These are phyloP conservation scores for Caenorhabditis panamensis DNA, from an alignment of 2,888 invertebrate species.

Conservation along the genomic window DNA sequence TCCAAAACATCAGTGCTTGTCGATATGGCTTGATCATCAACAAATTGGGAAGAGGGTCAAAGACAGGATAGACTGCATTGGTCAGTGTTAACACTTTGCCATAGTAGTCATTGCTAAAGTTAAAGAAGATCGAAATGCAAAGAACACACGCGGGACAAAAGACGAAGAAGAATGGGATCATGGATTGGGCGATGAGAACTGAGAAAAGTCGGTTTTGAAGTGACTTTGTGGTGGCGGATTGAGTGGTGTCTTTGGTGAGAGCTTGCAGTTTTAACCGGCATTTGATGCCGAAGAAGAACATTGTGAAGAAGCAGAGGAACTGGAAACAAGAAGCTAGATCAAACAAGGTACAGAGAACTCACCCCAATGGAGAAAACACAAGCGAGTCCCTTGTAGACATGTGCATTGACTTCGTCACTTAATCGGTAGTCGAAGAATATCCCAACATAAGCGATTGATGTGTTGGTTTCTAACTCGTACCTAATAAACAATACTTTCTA, in stretches of 20 bases:
- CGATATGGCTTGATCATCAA: slow-evolving; percentile 22
- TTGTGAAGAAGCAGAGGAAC: neutral
- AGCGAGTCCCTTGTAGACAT: slow-evolving; percentile 8
- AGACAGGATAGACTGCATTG: slow-evolving; percentile 16
- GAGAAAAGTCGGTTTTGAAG: slow-evolving; percentile 32
- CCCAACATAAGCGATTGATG: neutral
- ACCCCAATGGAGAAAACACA: slow-evolving; percentile 15
- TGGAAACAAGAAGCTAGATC: neutral
- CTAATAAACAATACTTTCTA: too few relatives aligned
- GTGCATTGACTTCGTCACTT: neutral
- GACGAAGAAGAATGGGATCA: slow-evolving; percentile 19
- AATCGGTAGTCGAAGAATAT: neutral
- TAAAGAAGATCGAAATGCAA: neutral
- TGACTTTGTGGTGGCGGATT: neutral
- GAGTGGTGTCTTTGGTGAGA: neutral
- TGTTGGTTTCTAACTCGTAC: neutral
- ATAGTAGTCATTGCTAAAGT: neutral
- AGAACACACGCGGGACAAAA: slow-evolving; percentile 23
- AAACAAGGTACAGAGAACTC: neutral
- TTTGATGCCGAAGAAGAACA: neutral
- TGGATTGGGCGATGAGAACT: slow-evolving; percentile 24
- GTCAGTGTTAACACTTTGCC: slow-evolving; percentile 7
- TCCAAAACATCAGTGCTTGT: slow-evolving; percentile 62
- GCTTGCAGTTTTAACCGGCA: neutral
- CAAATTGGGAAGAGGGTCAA: slow-evolving; percentile 29